These are phyloP conservation scores for Latheticus oryzae DNA, from an alignment of 2,888 invertebrate species.

Conservation along the genomic window DNA sequence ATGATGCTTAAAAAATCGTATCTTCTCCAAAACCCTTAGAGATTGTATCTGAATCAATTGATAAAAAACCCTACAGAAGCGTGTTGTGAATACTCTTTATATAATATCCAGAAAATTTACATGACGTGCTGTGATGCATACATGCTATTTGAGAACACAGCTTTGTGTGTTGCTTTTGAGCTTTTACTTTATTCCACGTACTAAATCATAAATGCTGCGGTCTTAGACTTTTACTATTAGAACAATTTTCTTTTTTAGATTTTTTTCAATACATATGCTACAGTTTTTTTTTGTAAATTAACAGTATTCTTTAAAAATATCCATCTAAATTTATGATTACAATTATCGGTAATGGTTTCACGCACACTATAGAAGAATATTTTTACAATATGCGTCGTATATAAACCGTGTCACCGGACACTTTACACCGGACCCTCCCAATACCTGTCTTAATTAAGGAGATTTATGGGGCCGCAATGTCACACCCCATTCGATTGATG, in stretches of 20 bases:
- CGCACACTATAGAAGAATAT: conserved; percentile 23
- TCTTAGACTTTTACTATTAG: too few species aligned
- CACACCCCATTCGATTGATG: conserved; percentile 59
- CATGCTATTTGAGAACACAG: conserved; percentile 45
- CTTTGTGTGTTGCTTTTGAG: neutral
- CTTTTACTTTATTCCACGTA: too few species aligned
- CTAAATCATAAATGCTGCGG: too few species aligned
- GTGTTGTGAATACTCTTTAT: conserved; percentile 50
- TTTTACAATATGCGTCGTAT: conserved; percentile 44
- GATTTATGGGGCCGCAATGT: conserved; percentile 58
- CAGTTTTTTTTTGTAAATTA: too few species aligned
- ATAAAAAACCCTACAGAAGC: conserved; percentile 32
- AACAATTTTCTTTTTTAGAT: too few species aligned
- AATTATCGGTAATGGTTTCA: conserved; percentile 25
- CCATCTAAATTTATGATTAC: conserved; percentile 19
- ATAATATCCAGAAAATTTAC: conserved; percentile 46
- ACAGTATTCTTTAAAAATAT: too few species aligned
- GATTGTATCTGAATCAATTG: conserved; percentile 39
- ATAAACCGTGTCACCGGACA: conserved; percentile 56
- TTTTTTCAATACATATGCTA: too few species aligned
- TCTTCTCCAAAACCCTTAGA: conserved; percentile 20
- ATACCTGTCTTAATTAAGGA: conserved; percentile 59
- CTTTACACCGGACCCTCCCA: conserved; percentile 56
- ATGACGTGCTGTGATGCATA: conserved; percentile 47
- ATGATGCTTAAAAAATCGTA: conserved; percentile 12